Conservation (phyloP, 2,797 vertebrate genomes). For the Sciaenops ocellatus region DNA sequence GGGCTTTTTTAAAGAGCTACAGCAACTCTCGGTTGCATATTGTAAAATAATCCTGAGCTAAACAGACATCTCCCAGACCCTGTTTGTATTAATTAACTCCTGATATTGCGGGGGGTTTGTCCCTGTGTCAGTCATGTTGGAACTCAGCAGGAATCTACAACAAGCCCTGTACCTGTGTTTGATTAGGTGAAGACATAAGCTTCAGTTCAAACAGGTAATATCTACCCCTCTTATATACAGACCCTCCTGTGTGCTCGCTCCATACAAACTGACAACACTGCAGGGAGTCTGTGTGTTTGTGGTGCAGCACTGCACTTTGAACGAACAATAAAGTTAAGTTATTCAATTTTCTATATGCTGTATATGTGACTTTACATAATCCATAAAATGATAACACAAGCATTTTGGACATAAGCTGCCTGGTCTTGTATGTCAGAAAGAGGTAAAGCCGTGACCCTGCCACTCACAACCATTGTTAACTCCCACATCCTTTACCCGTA, state of each 20-base stretch:
- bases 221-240: conserved; percentile 68
- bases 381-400: conserved; percentile 26
- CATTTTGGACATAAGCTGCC: conserved; percentile 24
- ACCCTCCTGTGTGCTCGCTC: conserved; percentile 60
- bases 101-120: conserved; percentile 82
- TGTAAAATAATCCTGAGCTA: conserved; percentile 84
- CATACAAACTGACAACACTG: conserved; percentile 64
- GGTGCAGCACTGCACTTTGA: conserved; percentile 41
- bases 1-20: conserved; percentile 65
- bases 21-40: conserved; percentile 79
- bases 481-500: conserved; percentile 72
- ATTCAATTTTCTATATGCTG: conserved; percentile 42
- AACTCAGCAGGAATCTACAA: conserved; percentile 79
- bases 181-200: conserved; percentile 78
- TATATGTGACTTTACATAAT: conserved; percentile 28
- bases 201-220: conserved; percentile 78
- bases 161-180: conserved; percentile 77
- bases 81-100: conserved; percentile 86
- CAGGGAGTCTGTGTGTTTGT: conserved; percentile 65
- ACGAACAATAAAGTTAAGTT: conserved; percentile 54
- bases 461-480: conserved; percentile 76
- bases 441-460: conserved; percentile 68
- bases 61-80: conserved; percentile 80
- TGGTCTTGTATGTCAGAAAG: conserved; percentile 44
- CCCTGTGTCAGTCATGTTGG: conserved; percentile 83